Base-by-base conservation (phyloP, 2,888 invertebrate species). In the Tetranychus truncatus region DNA sequence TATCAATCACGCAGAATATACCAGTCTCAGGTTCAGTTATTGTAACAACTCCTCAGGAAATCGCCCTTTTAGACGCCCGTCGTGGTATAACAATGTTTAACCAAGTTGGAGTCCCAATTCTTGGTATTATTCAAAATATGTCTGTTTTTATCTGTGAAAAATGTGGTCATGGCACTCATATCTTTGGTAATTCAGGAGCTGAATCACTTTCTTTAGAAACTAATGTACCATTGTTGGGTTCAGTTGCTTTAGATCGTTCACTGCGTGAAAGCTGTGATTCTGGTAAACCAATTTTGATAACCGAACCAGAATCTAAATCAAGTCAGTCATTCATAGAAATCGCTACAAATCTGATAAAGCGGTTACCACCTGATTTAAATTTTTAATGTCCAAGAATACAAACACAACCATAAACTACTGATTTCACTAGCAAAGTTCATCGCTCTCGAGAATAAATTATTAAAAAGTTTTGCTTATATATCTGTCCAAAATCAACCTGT, bases 81-180 rank as follows among this genome's bases (percentile, higher is more conserved):
- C 87, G 92, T 79, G 94, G 94, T 15, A 89, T 90, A 0, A 88
- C 88, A 79, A 94, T 96, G 94, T 92, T 92, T 81, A 86, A 88
- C 77, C 92, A 89, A 81, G 85, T 95, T 1, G 86, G 88, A 77
- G 87, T 92, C 8, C 91, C 92, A 0, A 86, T 95, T 67, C 86
- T 91, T 72, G 95, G 95, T n/a, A 82, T 95, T 77, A 88, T 93
- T 0, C 91, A 93, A 81, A 95, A 95, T 83, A 95, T 95, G 95
- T 88, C 89, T 5, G 86, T 87, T 76, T 87, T 89, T 0, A 84
- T 87, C 71, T 95, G 95, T 82, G 86, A 88, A 0, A 87, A 89
- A 45, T 95, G 94, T 82, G 87, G 88, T 24, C 85, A 87, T n/a
- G 85, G 86, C 76, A 87, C 91, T 77, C 85, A 86, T 78, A 84